Conservation (phyloP, 2,888 invertebrate species). For the Bembecia ichneumoniformis region DNA sequence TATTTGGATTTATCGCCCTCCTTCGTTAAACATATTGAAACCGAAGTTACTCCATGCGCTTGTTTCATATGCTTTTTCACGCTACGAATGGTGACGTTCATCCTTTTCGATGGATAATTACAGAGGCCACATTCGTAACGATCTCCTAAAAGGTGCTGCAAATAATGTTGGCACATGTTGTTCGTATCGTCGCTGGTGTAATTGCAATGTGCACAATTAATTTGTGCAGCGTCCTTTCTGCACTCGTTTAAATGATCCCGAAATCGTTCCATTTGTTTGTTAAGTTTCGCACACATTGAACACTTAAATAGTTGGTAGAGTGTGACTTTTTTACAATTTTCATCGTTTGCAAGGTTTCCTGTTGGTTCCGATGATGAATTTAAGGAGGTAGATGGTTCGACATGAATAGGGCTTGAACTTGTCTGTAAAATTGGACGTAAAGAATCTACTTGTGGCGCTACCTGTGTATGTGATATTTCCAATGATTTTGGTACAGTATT, state of each 20-base stretch:
- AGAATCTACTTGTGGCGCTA: too few species aligned
- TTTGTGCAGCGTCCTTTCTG: slow-evolving; percentile 3
- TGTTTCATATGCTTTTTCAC: slow-evolving; percentile 26
- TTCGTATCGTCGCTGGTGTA: slow-evolving; percentile 8
- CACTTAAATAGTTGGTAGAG: slow-evolving; percentile 23
- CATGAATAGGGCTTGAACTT: too few species aligned
- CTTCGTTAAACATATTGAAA: neutral
- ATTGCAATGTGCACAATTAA: slow-evolving; percentile 22
- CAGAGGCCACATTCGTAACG: slow-evolving; percentile 27
- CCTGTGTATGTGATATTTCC: too few species aligned
- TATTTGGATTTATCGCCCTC: neutral
- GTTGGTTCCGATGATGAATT: too few species aligned
- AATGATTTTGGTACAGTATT: too few species aligned
- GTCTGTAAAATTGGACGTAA: too few species aligned
- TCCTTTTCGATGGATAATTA: neutral
- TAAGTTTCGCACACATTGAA: slow-evolving; percentile 23
- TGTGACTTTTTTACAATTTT: neutral
- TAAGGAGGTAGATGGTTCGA: too few species aligned
- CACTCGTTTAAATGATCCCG: slow-evolving; percentile 21
- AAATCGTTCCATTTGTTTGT: slow-evolving; percentile 11
- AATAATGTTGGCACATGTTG: slow-evolving; percentile 30
- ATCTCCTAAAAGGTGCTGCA: slow-evolving; percentile 7
- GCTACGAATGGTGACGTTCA: slow-evolving; percentile 6
- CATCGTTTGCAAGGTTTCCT: neutral
- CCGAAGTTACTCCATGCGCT: slow-evolving; percentile 17